Conservation (phyloP, 2,797 vertebrate genomes). For the Coccyzus lansbergi region DNA sequence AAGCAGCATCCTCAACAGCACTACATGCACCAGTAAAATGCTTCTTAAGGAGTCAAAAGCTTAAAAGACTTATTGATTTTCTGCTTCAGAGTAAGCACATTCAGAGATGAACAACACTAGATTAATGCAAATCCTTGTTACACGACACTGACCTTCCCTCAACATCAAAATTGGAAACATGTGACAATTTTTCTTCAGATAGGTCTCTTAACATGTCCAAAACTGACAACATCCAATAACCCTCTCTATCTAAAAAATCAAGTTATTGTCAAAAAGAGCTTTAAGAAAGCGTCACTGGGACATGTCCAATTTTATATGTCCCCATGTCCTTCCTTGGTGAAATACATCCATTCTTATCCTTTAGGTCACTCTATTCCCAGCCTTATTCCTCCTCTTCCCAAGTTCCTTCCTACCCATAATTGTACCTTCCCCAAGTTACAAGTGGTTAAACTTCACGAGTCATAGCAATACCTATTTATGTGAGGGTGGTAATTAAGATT, state of each 20-base stretch:
- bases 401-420: no score
- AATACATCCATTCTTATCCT: no score
- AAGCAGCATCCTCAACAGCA: not conserved
- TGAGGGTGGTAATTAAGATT: no score
- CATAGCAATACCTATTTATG: no score
- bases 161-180: not conserved
- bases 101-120: not conserved
- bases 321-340: no score
- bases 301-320: no score
- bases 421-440: no score
- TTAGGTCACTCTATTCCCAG: no score
- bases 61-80: conserved; percentile 16
- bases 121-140: not conserved
- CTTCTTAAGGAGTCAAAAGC: not conserved
- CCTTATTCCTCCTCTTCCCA: no score
- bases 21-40: not conserved
- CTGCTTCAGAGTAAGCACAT: not conserved
- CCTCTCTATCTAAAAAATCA: not conserved
- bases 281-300: not conserved
- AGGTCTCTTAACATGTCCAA: not conserved
- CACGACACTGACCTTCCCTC: not conserved
- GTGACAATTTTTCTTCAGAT: not conserved
- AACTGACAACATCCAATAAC: not conserved
- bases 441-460: no score
- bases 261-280: not conserved